Percentiles rank a stretch among this genome's conserved stretches.
Evolutionary conservation across 2,888 invertebrate genomes (phyloP).

Genomic region (Platycheirus rosarum): DNA sequence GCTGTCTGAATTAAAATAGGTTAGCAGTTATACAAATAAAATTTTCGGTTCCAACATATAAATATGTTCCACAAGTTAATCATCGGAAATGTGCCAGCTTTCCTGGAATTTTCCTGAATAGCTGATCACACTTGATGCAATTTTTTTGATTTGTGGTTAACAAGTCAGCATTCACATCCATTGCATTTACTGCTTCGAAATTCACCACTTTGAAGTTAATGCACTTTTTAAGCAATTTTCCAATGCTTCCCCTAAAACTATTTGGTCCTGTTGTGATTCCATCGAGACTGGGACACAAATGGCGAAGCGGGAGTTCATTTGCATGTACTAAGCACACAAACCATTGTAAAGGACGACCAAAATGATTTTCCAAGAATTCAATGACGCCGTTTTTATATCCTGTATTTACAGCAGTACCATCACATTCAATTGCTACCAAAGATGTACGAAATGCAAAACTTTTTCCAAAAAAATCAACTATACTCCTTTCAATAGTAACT

Average conservation of each 20-base stretch:
- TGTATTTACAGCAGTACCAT: conserved; percentile 19
- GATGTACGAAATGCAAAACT: not conserved
- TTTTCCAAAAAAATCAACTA: no score
- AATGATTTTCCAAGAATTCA: not conserved
- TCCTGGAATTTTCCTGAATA: conserved; percentile 26
- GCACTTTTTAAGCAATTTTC: conserved; percentile 42
- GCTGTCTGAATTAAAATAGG: no score
- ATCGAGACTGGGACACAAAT: not conserved
- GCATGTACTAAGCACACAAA: not conserved
- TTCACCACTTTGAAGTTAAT: no score
- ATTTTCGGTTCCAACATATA: conserved; percentile 48
- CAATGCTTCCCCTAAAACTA: conserved; percentile 40
- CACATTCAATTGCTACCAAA: conserved; percentile 12
- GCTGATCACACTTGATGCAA: conserved; percentile 35
- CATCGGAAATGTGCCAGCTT: conserved; percentile 46
- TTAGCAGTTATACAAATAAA: no score
- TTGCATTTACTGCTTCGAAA: conserved; percentile 22
- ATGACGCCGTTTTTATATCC: conserved; percentile 12
- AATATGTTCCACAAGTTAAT: conserved; percentile 29
- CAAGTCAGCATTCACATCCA: conserved; percentile 33
- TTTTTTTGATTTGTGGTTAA: conserved; percentile 56
- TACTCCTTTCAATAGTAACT: not conserved
- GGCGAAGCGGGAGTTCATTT: not conserved
- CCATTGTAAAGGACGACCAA: not conserved
- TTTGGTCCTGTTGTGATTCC: not conserved